A percentile compares a stretch with the other conserved stretches of the same genome.
Evolutionary conservation across 2,113 vertebrate genomes (phyloP).

Genomic region (Rhineura floridana): DNA sequence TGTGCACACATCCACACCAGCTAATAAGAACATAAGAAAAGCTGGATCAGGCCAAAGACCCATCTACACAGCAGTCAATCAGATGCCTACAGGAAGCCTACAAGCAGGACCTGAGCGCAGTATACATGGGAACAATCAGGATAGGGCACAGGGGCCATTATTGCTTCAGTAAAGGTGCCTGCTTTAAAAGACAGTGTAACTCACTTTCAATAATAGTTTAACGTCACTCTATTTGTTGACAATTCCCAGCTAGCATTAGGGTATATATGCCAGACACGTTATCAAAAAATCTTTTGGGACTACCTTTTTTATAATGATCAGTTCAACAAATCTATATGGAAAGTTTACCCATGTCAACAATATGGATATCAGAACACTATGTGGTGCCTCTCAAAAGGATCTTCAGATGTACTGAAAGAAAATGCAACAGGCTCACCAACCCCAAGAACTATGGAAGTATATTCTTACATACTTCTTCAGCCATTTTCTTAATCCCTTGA

Average conservation of each 20-base stretch:
- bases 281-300: not conserved
- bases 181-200: not conserved
- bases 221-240: not conserved
- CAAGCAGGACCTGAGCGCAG: no score
- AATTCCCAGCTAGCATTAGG: not conserved
- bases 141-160: not conserved
- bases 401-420: not conserved
- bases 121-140: no score
- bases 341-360: not conserved
- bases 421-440: not conserved
- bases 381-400: not conserved
- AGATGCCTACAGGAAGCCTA: no score
- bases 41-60: no score
- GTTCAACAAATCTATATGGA: not conserved
- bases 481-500: not conserved
- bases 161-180: not conserved
- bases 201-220: not conserved
- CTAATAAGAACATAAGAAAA: no score
- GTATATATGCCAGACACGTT: not conserved
- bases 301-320: not conserved
- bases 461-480: not conserved
- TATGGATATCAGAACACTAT: not conserved
- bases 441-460: not conserved
- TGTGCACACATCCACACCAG: no score
- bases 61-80: no score